Evolutionary conservation across 37 sponge, comb jelly and placozoan species (phyloP).

Genomic region (Tethya wilhelma): DNA sequence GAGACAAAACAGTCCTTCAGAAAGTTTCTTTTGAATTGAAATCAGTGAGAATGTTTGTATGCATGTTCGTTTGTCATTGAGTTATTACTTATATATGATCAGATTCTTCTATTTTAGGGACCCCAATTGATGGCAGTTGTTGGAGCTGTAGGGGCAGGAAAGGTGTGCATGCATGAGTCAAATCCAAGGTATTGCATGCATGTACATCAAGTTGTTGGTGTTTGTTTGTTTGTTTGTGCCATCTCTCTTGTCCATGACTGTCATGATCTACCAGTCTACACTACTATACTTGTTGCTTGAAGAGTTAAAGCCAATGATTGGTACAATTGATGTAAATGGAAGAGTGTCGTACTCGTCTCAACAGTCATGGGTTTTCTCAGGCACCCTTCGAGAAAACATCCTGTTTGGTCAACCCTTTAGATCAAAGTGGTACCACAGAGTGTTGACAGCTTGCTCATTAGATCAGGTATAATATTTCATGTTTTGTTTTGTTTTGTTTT

Average conservation of each 20-base stretch:
- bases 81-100: too few relatives aligned
- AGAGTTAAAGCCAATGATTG: conserved; percentile 55
- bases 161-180: conserved; percentile 58
- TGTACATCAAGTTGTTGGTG: too few relatives aligned
- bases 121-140: conserved; percentile 57
- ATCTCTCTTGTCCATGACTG: background rate
- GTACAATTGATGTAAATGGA: conserved; percentile 47
- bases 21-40: conserved; percentile 37
- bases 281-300: conserved; percentile 65
- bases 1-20: conserved; percentile 13
- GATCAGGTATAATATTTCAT: conserved; percentile 43
- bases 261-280: conserved; percentile 39
- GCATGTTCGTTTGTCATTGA: too few relatives aligned
- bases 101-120: background rate
- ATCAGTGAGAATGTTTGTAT: too few relatives aligned
- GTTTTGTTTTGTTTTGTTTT: background rate
- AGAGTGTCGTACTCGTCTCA: conserved; percentile 67
- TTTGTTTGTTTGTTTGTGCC: too few relatives aligned
- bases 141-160: conserved; percentile 78
- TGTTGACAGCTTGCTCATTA: conserved; percentile 68
- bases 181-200: too few relatives aligned
- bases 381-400: conserved; percentile 78
- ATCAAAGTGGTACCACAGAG: conserved; percentile 42
- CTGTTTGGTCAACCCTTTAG: conserved; percentile 59
- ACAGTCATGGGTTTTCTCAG: conserved; percentile 78